Percentiles rank a stretch among this genome's conserved stretches.
phyloP scores from a whole-genome alignment of 1,140 invertebrate genomes.

The Archegozetes longisetosus region DNA sequence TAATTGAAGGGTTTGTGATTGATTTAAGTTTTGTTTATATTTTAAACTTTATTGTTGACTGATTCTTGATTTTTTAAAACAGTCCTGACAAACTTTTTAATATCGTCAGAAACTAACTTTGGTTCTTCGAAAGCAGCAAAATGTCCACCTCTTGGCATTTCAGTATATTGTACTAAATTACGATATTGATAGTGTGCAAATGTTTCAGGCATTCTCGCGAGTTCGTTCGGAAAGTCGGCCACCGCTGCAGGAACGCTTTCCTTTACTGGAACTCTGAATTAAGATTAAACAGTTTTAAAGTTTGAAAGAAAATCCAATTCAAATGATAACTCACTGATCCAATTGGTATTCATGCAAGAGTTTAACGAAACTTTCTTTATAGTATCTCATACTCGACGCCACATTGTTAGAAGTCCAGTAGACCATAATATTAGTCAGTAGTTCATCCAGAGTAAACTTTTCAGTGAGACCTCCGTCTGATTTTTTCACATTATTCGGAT shows the following conservation, averaged over 20 bases:
- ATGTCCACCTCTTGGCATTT: slow-evolving; percentile 48
- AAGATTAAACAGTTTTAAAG: not conserved
- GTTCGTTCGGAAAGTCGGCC: not conserved
- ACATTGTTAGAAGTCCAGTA: slow-evolving; percentile 62
- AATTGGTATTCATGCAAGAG: not conserved
- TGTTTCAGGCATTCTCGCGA: not conserved
- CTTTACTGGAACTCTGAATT: not conserved
- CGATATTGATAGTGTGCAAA: slow-evolving; percentile 16
- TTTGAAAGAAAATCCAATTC: not conserved
- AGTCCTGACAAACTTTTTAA: not conserved
- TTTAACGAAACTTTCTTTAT: slow-evolving; percentile 37
- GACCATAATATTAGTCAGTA: slow-evolving; percentile 44
- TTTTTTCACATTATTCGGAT: slow-evolving; percentile 21
- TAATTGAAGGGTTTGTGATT: too few species aligned
- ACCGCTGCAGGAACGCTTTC: not conserved
- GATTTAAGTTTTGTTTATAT: too few species aligned
- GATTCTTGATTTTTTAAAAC: too few species aligned
- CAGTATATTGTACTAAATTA: slow-evolving; percentile 28
- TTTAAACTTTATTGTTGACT: too few species aligned
- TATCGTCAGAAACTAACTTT: slow-evolving; percentile 25
- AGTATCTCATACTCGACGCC: slow-evolving; percentile 53
- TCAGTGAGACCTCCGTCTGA: slow-evolving; percentile 52
- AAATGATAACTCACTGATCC: not conserved
- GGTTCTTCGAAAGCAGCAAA: slow-evolving; percentile 69
- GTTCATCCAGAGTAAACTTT: slow-evolving; percentile 41